Evolutionary conservation across 1,140 invertebrate species (phyloP).

Genomic region (Caerostris darwini): DNA sequence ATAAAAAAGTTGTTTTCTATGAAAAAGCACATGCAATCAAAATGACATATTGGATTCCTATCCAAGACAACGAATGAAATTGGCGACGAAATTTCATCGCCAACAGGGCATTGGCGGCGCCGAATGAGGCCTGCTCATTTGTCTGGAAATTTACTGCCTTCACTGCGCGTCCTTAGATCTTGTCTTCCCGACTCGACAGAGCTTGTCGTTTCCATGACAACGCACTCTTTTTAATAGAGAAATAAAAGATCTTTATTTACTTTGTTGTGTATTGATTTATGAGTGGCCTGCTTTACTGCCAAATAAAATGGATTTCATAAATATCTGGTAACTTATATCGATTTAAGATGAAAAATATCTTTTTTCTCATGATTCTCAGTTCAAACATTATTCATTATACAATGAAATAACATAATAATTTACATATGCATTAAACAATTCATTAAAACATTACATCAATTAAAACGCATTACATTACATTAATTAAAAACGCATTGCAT

Average conservation of each 20-base stretch:
- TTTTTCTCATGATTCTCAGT: too few species aligned
- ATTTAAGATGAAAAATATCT: too few species aligned
- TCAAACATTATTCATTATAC: too few species aligned
- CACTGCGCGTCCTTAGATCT: not conserved
- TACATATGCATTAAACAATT: too few species aligned
- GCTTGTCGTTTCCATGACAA: constrained; percentile 54
- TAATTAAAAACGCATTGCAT: too few species aligned
- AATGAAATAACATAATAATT: too few species aligned
- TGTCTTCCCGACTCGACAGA: constrained; percentile 45
- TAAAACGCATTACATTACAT: too few species aligned
- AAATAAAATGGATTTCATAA: too few species aligned
- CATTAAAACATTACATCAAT: too few species aligned
- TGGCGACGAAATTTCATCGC: not conserved
- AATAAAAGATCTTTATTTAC: constrained; percentile 1
- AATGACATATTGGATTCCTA: not conserved
- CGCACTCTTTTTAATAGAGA: constrained; percentile 32
- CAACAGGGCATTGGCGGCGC: not conserved
- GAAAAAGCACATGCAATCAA: not conserved
- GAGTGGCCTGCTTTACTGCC: not conserved
- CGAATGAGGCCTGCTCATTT: not conserved
- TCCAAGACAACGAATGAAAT: not conserved
- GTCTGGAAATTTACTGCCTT: not conserved
- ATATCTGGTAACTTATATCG: too few species aligned
- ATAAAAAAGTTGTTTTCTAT: not conserved
- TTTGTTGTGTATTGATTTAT: not conserved